Evolutionary conservation across 1,140 invertebrate species (phyloP), one percentile per base, ranked within the genome.

Genomic region (Aplysia californica): DNA sequence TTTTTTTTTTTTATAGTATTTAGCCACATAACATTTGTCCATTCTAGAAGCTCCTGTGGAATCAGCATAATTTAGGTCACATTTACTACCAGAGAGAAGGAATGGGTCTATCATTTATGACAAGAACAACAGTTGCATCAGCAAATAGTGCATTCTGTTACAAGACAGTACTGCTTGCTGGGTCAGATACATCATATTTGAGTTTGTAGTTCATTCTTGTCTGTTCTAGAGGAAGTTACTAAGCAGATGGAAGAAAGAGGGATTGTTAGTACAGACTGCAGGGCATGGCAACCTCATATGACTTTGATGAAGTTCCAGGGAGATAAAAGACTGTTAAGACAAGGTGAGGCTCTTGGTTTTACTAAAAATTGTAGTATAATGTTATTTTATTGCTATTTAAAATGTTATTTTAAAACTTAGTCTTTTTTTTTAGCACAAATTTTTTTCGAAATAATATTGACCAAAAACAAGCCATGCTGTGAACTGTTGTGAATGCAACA

Each of bases 231-330:
- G 56, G 69, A 58, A 33, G 23, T 71, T n/a, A 3, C 35, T 23
- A 71, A 35, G 21, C 26, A 58, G 31, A 71, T 71, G 69, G 26
- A 18, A n/a, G 23, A 58, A n/a, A 33, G 38, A 20, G 69, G 69
- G 21, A 71, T 71, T 29, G 6, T 71, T 33, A 3, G 4, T 5
- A 58, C 69, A 23, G 66, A 69, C 23, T 4, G 15, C 29, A n/a
- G 35, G 5, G 41, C 20, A 20, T 36, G 23, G 23, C 31, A 56
- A 5, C 69, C 69, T 35, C 69, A 71, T 58, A 15, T 71, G 50
- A 71, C 69, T 3, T 35, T 71, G 1, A 58, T 71, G 10, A 71
- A 71, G 23, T 71, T 35, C 41, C 20, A 71, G 3, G 69, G 69
- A 58, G 31, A 36, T 5, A 44, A 29, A 39, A 38, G 64, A 38